phyloP scores from a whole-genome alignment of 2,888 invertebrate genomes.

The Ariolimax columbianus region DNA sequence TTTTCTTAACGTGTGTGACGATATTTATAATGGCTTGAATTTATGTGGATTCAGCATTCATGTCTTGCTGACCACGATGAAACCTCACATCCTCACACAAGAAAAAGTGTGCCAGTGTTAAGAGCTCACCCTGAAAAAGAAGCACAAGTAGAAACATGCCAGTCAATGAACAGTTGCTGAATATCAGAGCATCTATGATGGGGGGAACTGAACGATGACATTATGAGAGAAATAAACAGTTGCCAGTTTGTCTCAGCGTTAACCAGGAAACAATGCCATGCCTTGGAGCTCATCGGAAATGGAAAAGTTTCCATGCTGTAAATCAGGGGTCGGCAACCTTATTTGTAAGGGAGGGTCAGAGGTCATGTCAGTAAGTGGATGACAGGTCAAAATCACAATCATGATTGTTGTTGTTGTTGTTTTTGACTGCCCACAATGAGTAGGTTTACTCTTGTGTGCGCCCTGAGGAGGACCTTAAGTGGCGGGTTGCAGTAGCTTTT shows the following conservation, averaged over 20 bases:
- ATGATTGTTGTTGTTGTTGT: too few relatives aligned
- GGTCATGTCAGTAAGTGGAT: too few relatives aligned
- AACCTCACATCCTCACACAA: conserved; percentile 47
- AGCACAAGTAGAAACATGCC: conserved; percentile 39
- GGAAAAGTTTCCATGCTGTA: not conserved
- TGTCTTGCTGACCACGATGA: conserved; percentile 35
- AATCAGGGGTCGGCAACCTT: too few relatives aligned
- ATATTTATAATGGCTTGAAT: not conserved
- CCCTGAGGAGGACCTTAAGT: too few relatives aligned
- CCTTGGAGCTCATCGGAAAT: too few relatives aligned
- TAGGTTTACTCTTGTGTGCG: too few relatives aligned
- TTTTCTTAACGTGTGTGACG: not conserved
- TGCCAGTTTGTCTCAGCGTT: too few relatives aligned
- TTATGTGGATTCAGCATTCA: conserved; percentile 35
- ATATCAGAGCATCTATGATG: not conserved
- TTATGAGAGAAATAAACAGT: not conserved
- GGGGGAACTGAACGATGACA: not conserved
- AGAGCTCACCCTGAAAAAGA: conserved; percentile 59
- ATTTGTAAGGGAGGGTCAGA: too few relatives aligned
- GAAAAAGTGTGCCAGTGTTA: conserved; percentile 44
- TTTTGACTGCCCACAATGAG: too few relatives aligned
- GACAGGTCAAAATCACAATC: too few relatives aligned
- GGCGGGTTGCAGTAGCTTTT: too few relatives aligned
- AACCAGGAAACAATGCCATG: too few relatives aligned
- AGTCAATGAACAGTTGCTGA: not conserved